phyloP scores from a whole-genome alignment of 2,888 invertebrate species.

The Tipula lateralis region DNA sequence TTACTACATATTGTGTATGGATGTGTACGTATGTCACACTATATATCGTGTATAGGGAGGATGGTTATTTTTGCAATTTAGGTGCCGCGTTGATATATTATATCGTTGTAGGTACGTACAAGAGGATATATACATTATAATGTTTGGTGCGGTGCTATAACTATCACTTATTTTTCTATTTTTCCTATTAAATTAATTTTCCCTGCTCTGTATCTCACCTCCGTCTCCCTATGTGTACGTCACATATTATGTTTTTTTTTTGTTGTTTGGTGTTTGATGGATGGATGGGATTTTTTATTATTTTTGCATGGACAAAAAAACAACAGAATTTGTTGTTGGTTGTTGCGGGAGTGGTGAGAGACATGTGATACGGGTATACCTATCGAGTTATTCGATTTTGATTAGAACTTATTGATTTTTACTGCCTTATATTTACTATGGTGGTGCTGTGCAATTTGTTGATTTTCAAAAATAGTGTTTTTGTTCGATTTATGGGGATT shows the following conservation, averaged over 20 bases:
- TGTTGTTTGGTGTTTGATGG: too few species aligned
- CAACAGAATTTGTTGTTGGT: background rate
- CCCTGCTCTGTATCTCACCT: background rate
- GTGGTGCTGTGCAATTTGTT: background rate
- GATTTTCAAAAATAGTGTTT: background rate
- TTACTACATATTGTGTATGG: background rate
- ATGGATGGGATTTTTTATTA: background rate
- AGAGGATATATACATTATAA: background rate
- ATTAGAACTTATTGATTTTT: background rate
- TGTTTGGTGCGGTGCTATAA: background rate
- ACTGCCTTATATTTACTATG: background rate
- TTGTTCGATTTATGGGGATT: too few species aligned
- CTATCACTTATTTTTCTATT: slow-evolving; percentile 11
- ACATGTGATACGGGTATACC: background rate
- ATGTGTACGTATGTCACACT: background rate
- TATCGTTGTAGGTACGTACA: background rate
- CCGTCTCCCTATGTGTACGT: background rate
- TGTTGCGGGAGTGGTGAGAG: background rate
- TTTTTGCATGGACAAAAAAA: background rate
- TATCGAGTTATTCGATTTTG: background rate
- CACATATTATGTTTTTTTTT: background rate
- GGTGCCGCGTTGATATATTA: background rate
- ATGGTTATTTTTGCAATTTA: background rate
- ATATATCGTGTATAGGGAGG: background rate
- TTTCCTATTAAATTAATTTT: slow-evolving; percentile 7